Percentiles rank a stretch among this genome's conserved stretches.
Conservation (phyloP, 2,888 invertebrate genomes). For the Macaria liturata region DNA sequence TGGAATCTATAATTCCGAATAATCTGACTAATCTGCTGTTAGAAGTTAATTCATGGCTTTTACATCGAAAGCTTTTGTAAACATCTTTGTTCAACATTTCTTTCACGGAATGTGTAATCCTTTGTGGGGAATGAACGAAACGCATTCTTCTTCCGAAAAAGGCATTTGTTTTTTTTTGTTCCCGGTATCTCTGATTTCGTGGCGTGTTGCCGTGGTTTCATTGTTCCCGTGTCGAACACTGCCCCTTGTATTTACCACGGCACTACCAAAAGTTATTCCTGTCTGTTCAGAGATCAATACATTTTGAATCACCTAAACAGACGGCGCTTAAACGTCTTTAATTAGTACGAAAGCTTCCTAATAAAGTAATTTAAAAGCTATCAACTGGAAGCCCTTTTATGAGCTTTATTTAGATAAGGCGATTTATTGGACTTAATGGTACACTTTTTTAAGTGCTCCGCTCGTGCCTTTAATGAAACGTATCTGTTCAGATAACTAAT, state of each 20-base stretch:
- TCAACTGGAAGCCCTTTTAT: conserved; percentile 56
- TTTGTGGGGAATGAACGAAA: conserved; percentile 61
- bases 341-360: conserved; percentile 63
- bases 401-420: conserved; percentile 59
- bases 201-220: conserved; percentile 53
- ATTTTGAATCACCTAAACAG: conserved; percentile 41
- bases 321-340: conserved; percentile 58
- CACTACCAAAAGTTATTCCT: conserved; percentile 57
- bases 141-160: conserved; percentile 57
- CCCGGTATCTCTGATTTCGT: conserved; percentile 56
- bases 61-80: conserved; percentile 35
- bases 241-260: conserved; percentile 57
- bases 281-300: conserved; percentile 48
- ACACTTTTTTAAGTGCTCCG: conserved; percentile 19
- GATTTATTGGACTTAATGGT: conserved; percentile 42
- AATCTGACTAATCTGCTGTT: conserved; percentile 14
- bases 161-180: conserved; percentile 56
- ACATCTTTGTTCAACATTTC: conserved; percentile 50
- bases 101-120: conserved; percentile 56
- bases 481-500: conserved; percentile 14
- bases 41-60: conserved; percentile 17
- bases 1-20: conserved; percentile 11
- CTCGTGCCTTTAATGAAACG: conserved; percentile 22
- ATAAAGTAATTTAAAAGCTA: conserved; percentile 65
- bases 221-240: conserved; percentile 52